These are phyloP conservation scores for Sandelia bainsii DNA, from an alignment of 2,797 vertebrate genomes.

Conservation along the genomic window DNA sequence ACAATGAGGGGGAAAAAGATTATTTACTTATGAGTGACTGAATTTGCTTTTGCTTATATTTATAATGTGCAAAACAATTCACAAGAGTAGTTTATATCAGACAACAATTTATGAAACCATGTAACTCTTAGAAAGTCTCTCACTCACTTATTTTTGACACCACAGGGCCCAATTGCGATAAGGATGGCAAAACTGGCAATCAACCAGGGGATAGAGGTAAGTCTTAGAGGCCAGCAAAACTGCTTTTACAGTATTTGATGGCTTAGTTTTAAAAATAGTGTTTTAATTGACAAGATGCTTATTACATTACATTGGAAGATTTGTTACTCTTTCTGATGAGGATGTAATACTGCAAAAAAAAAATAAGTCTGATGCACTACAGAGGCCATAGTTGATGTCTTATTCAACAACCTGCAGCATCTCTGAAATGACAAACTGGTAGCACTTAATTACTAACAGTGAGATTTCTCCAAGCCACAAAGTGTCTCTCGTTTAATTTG, in stretches of 20 bases:
- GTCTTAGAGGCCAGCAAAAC: slow-evolving; percentile 33
- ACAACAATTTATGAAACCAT: not conserved
- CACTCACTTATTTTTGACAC: slow-evolving; percentile 27
- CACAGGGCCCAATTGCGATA: slow-evolving; percentile 95
- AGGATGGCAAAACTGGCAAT: slow-evolving; percentile 98
- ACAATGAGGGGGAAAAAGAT: not conserved
- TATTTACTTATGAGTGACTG: not conserved
- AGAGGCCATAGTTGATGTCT: no score
- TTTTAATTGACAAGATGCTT: no score
- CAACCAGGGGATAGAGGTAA: slow-evolving; percentile 97
- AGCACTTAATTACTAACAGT: no score
- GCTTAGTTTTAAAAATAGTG: not conserved
- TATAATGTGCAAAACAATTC: not conserved
- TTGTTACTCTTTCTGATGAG: no score
- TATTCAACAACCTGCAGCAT: no score
- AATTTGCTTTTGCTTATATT: no score
- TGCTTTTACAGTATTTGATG: not conserved
- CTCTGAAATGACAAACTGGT: no score
- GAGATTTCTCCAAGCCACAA: no score
- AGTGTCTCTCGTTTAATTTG: no score
- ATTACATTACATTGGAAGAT: no score
- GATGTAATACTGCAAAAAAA: no score
- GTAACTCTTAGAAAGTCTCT: not conserved
- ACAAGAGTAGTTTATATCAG: not conserved
- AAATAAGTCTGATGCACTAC: no score